phyloP scores from a whole-genome alignment of 2,113 vertebrate genomes.

The Perognathus longimembris region DNA sequence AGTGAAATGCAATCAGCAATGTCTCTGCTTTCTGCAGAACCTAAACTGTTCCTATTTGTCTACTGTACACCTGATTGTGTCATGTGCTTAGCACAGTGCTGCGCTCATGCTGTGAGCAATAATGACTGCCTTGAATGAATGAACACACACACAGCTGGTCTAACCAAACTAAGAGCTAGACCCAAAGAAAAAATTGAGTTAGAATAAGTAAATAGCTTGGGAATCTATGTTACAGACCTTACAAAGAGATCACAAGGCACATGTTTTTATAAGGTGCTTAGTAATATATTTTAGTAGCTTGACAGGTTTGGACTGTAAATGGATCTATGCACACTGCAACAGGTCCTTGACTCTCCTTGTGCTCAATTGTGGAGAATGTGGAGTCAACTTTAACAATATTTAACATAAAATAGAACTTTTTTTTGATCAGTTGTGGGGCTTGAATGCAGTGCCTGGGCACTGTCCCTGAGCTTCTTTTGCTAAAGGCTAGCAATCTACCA shows the following conservation, averaged over 20 bases:
- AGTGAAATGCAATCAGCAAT: neutral
- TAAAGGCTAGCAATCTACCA: too few relatives aligned
- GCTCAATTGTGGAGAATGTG: conserved; percentile 1
- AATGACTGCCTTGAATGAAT: neutral
- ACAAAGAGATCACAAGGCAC: too few relatives aligned
- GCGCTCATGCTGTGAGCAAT: neutral
- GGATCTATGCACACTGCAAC: neutral
- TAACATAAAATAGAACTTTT: neutral
- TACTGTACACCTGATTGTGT: neutral
- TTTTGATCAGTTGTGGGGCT: too few relatives aligned
- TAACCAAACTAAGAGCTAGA: conserved; percentile 1
- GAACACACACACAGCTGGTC: neutral
- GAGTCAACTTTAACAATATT: conserved; percentile 1
- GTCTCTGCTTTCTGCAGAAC: neutral
- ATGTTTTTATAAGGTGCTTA: neutral
- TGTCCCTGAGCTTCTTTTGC: too few relatives aligned
- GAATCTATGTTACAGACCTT: neutral
- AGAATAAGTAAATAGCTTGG: neutral
- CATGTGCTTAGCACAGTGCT: neutral
- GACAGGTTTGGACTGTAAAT: conserved; percentile 9
- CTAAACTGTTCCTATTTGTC: neutral
- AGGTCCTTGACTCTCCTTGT: conserved; percentile 19
- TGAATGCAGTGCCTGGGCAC: too few relatives aligned
- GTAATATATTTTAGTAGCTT: neutral
- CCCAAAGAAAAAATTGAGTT: neutral